Evolutionary conservation across 2,113 vertebrate species (phyloP).

Genomic region (Illadopsis cleaveri): DNA sequence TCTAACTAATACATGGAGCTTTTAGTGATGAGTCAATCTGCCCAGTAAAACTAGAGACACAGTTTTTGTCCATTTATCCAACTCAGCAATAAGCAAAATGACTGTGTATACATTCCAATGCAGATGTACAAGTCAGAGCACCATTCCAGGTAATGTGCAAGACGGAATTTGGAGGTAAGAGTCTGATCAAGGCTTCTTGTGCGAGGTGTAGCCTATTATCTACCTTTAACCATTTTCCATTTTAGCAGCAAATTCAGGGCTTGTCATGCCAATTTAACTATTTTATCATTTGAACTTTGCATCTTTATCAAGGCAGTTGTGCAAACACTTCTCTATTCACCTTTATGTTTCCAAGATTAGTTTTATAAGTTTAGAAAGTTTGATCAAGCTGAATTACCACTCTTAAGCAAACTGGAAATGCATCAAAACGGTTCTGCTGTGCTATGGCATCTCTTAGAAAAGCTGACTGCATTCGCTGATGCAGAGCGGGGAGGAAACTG

Average conservation of each 20-base stretch:
- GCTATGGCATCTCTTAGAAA: background rate
- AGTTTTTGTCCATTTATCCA: background rate
- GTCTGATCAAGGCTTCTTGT: background rate
- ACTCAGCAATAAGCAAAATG: background rate
- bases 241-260: background rate
- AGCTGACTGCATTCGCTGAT: background rate
- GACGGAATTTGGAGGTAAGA: background rate
- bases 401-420: background rate
- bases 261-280: background rate
- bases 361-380: background rate
- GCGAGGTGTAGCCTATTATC: background rate
- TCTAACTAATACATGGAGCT: background rate
- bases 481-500: accelerated
- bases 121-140: background rate
- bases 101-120: background rate
- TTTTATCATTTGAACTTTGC: background rate
- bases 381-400: background rate
- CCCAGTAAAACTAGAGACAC: background rate
- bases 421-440: background rate
- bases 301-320: background rate
- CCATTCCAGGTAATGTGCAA: background rate
- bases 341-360: background rate
- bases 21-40: constrained; percentile 38
- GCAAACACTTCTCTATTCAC: background rate
- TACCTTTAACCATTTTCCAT: background rate